phyloP scores from a whole-genome alignment of 1,140 invertebrate species.

The Lasioglossum baleicum region DNA sequence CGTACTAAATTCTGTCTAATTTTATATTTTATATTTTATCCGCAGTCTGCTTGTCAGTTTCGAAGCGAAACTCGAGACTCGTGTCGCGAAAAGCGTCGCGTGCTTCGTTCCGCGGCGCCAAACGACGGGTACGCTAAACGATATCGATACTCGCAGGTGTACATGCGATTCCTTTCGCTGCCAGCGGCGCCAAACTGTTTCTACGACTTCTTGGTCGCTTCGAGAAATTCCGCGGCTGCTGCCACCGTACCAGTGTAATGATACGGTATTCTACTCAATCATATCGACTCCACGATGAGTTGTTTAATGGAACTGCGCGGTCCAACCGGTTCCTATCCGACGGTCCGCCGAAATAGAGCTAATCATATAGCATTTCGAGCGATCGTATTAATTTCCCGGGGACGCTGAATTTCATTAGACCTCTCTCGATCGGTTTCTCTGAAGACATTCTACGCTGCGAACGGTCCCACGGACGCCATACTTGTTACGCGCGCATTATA shows the following conservation, averaged over 20 bases:
- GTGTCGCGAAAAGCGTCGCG: no score
- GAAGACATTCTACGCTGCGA: neutral
- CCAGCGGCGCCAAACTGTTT: neutral
- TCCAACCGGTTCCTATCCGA: neutral
- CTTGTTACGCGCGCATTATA: neutral
- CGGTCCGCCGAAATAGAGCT: neutral
- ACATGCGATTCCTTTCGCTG: neutral
- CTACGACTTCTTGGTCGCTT: neutral
- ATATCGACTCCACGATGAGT: neutral
- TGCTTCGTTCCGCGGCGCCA: no score
- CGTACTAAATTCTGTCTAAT: no score
- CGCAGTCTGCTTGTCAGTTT: no score
- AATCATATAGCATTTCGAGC: neutral
- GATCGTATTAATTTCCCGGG: neutral
- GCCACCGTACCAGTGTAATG: neutral
- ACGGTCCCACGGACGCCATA: neutral
- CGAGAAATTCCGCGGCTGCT: neutral
- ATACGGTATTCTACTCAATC: slow-evolving; percentile 3
- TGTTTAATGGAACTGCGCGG: neutral
- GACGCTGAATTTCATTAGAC: neutral
- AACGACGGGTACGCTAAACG: no score
- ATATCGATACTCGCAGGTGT: no score
- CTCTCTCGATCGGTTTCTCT: neutral
- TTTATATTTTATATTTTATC: no score
- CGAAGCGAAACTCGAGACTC: no score